Conservation (phyloP, 2,113 vertebrate species). For the Chaenogobius annularis region DNA sequence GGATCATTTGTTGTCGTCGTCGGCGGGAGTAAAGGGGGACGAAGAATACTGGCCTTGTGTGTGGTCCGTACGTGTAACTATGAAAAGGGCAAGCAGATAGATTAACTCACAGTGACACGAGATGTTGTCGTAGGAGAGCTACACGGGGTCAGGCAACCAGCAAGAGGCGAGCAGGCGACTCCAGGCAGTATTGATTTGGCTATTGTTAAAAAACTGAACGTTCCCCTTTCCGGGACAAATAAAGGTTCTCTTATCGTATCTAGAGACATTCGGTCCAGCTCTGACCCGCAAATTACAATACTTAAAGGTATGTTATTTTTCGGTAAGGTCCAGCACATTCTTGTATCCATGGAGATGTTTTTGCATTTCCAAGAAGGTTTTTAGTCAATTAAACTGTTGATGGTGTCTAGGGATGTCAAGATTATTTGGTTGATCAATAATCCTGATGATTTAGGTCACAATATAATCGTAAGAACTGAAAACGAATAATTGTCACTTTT, state of each 20-base stretch:
- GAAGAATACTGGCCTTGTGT: slow-evolving; percentile 26
- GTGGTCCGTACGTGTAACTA: slow-evolving; percentile 52
- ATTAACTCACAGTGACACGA: slow-evolving; percentile 70
- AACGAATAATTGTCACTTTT: not conserved
- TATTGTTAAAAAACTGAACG: not conserved
- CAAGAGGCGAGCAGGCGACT: not conserved
- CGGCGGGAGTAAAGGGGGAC: slow-evolving; percentile 12
- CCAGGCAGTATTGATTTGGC: not conserved
- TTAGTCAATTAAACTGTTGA: too few relatives aligned
- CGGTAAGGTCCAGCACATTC: too few relatives aligned
- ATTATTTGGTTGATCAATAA: too few relatives aligned
- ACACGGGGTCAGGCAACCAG: slow-evolving; percentile 32
- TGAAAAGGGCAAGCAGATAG: slow-evolving; percentile 74
- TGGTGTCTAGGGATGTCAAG: too few relatives aligned
- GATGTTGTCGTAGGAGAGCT: slow-evolving; percentile 50
- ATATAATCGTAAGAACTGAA: too few relatives aligned
- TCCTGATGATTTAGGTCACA: too few relatives aligned
- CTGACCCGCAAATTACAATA: too few relatives aligned
- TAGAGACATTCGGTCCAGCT: too few relatives aligned
- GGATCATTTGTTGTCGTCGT: slow-evolving; percentile 33
- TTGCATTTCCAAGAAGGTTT: too few relatives aligned
- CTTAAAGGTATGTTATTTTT: not conserved
- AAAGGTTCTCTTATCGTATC: not conserved
- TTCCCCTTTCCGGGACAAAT: not conserved
- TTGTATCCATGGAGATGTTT: too few relatives aligned